These are phyloP conservation scores for Sylvia borin DNA, from an alignment of 2,797 vertebrate species.

Conservation along the genomic window DNA sequence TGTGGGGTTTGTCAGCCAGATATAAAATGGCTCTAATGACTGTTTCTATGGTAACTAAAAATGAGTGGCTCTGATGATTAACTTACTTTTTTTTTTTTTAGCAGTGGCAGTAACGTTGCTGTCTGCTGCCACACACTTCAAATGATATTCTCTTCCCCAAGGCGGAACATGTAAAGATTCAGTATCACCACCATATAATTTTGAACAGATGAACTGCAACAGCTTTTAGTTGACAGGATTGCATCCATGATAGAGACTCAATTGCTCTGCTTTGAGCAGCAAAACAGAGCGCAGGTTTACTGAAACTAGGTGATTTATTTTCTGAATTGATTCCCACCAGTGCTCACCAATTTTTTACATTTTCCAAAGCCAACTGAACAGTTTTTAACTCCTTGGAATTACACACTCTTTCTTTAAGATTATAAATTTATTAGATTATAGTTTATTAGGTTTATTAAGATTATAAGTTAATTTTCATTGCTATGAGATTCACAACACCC, in stretches of 20 bases:
- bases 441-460: background rate
- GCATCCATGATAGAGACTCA: background rate
- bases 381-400: background rate
- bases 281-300: background rate
- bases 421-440: background rate
- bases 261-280: background rate
- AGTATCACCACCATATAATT: background rate
- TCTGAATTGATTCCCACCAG: background rate
- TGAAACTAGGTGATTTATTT: background rate
- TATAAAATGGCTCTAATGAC: constrained; percentile 22
- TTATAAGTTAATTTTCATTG: background rate
- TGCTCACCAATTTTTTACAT: background rate
- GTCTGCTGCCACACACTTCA: background rate
- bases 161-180: background rate
- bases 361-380: background rate
- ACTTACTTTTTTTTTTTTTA: background rate
- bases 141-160: background rate
- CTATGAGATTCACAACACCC: background rate
- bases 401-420: background rate
- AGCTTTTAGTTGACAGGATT: background rate
- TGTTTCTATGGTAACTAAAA: constrained; percentile 56
- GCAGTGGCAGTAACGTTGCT: background rate
- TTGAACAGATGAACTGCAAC: background rate
- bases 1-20: background rate
- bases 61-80: constrained; percentile 10